These are phyloP conservation scores for Sebastes taczanowskii DNA, from an alignment of 2,797 vertebrate species.

Conservation along the genomic window DNA sequence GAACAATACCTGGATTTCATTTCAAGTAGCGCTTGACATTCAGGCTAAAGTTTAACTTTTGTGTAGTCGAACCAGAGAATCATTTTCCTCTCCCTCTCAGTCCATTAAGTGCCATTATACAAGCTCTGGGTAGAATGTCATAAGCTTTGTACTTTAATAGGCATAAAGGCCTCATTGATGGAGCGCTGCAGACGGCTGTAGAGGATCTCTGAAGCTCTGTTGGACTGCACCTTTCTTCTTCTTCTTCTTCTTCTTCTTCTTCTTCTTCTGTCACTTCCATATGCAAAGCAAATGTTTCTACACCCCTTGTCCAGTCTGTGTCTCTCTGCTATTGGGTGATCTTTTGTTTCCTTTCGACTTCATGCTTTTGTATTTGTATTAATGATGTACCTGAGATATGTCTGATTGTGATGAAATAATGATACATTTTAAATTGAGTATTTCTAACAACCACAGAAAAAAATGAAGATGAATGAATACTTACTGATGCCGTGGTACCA, in stretches of 20 bases:
- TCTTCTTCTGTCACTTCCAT: background rate
- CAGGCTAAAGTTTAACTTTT: background rate
- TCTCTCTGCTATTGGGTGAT: background rate
- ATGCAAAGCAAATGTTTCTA: background rate
- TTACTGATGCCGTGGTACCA: background rate
- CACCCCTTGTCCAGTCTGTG: background rate
- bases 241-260: background rate
- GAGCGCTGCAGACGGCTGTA: background rate
- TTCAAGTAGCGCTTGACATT: background rate
- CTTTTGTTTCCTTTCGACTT: background rate
- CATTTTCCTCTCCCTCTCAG: background rate
- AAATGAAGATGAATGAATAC: background rate
- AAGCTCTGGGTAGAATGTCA: background rate
- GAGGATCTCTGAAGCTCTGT: background rate
- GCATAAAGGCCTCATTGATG: background rate
- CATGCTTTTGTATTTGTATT: background rate
- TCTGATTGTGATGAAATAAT: background rate
- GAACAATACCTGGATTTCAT: background rate
- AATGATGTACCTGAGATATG: background rate
- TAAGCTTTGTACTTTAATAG: background rate
- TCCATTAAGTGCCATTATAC: background rate
- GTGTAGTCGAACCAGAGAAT: background rate
- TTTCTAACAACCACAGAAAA: background rate
- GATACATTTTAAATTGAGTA: background rate
- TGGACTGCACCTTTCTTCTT: background rate